Base-by-base conservation (phyloP, 1,140 invertebrate species). In the Monomorium pharaonis region DNA sequence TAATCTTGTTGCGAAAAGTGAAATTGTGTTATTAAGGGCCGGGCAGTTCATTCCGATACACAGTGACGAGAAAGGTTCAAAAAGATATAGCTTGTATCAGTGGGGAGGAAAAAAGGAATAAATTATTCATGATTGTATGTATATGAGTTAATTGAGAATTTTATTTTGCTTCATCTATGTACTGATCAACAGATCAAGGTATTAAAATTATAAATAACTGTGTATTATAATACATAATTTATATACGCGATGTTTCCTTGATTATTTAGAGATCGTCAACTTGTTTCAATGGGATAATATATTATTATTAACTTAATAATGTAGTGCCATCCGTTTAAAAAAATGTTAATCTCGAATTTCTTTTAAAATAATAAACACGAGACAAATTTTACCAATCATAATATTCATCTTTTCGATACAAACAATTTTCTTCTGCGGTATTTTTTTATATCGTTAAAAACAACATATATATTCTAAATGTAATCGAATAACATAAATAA, bases 1-100 rank as follows among this genome's bases (percentile, higher is more conserved):
- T 77, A 44, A 77, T 77, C 56, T 47, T 63, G 24, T 77, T 77
- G 51, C 27, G 37, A 62, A 24, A 27, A 58, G 37, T 63, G 27
- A 63, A 42, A 30, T 63, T 63, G 24, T 30, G 21, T 77, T 63
- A 62, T 44, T 63, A 47, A 77, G 24, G 18, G 12, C 42, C 63
- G 24, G 18, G 12, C 42, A 63, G 16, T 60, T 33, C 18, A 63
- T 63, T 74, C 27, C n/a, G n/a, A 21, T 16, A 6, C 10, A 14
- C 10, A 14, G 18, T n/a, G 51, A 37, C 37, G 14, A 54, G 14
- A 14, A 6, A 10, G 14, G 21, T 70, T 70, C 1, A 60, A 21
- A n/a, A 42, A 0, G 16, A 21, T 76, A 60, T 76, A 60, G 10
- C 37, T 60, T n/a, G 1, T 24, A 76, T 62, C 21, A 2, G 14